phyloP scores from a whole-genome alignment of 1,140 invertebrate genomes.

The Penaeus chinensis region DNA sequence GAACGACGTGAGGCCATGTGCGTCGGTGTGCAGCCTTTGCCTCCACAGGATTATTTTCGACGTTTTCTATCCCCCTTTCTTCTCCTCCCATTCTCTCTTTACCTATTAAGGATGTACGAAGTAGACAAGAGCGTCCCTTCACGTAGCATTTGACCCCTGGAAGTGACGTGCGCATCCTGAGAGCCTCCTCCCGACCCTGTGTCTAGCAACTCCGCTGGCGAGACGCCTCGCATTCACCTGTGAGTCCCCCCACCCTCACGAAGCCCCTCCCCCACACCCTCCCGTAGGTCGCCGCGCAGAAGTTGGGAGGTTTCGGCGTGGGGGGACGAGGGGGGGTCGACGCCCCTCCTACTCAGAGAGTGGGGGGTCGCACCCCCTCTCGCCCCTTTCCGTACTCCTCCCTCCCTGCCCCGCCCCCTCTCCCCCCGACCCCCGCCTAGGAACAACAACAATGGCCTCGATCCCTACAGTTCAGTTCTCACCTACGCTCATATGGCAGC shows the following conservation, averaged over 20 bases:
- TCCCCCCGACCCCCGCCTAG: not conserved
- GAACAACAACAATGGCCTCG: constrained; percentile 17
- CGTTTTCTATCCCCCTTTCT: no score
- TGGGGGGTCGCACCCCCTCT: not conserved
- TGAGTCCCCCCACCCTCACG: not conserved
- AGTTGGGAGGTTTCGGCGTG: constrained; percentile 8
- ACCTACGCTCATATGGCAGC: not conserved
- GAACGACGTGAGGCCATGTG: constrained; percentile 4
- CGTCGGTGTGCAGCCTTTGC: no score
- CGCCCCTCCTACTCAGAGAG: constrained; percentile 35
- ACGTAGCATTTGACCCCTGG: no score
- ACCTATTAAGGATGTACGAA: no score
- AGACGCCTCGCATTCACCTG: constrained; percentile 18
- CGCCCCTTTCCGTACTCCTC: constrained; percentile 27
- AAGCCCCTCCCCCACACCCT: not conserved
- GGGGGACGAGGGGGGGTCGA: not conserved
- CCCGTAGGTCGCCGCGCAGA: constrained; percentile 21
- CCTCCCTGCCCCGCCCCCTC: not conserved
- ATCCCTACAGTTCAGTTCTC: not conserved
- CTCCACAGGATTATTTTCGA: no score
- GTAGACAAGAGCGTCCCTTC: no score
- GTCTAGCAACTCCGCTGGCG: not conserved
- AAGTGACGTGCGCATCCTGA: no score
- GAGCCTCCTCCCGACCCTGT: no score
- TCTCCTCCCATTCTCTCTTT: no score